These are phyloP conservation scores for Anas platyrhynchos DNA, from an alignment of 2,113 vertebrate species.

Conservation along the genomic window DNA sequence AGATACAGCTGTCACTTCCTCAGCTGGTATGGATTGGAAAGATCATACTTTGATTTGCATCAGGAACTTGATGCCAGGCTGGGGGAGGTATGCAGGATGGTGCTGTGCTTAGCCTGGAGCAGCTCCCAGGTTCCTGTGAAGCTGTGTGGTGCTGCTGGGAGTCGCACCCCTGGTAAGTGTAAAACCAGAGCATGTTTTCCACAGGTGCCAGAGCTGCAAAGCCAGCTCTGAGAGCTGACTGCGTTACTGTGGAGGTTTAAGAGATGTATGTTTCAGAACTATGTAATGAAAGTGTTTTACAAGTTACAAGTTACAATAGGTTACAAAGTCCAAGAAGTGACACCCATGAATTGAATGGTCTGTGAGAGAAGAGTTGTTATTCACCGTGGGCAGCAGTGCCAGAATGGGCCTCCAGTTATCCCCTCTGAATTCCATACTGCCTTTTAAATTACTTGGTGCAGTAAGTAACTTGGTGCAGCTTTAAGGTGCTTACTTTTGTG, in stretches of 20 bases:
- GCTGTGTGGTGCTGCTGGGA: accelerated
- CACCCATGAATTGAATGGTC: background rate
- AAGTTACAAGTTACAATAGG: too few relatives aligned
- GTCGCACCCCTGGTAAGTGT: background rate
- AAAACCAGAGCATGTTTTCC: accelerated
- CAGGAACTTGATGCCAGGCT: background rate
- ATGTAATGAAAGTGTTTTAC: background rate
- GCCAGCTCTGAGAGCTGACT: background rate
- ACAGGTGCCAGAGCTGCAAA: accelerated
- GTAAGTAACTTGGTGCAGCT: background rate
- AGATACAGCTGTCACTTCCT: background rate
- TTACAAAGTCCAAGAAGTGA: background rate
- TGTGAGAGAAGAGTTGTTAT: accelerated
- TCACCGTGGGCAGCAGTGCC: accelerated
- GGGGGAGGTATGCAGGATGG: background rate
- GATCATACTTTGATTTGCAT: background rate
- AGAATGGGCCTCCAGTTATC: background rate
- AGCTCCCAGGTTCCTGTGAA: background rate
- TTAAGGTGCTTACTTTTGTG: background rate
- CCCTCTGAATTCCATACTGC: background rate
- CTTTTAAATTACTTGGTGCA: background rate
- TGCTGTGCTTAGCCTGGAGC: accelerated
- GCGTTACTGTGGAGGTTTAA: background rate
- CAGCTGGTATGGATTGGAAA: background rate
- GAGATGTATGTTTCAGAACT: background rate